Conservation (phyloP, 2,888 invertebrate species). For the Gonocerus acuteangulatus region DNA sequence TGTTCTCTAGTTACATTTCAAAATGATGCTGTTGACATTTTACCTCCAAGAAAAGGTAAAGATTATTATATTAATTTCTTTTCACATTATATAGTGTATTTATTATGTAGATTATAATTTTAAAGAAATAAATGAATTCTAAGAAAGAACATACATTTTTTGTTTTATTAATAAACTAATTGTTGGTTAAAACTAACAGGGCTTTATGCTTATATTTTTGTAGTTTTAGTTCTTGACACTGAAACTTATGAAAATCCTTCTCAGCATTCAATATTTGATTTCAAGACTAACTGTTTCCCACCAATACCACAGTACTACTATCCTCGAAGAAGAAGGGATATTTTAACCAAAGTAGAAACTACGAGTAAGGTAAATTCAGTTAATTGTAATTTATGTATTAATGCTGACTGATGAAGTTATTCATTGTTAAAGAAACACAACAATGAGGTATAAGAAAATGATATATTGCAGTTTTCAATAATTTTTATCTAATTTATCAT, state of each 20-base stretch:
- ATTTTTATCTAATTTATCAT: too few relatives aligned
- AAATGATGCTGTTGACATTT: conserved; percentile 4
- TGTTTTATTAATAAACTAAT: neutral
- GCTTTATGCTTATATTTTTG: neutral
- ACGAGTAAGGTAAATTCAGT: too few relatives aligned
- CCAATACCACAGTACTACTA: conserved; percentile 32
- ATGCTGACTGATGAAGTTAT: too few relatives aligned
- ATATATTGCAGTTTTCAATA: too few relatives aligned
- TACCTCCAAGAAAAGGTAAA: conserved; percentile 3
- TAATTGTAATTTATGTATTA: too few relatives aligned
- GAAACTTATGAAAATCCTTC: conserved; percentile 28
- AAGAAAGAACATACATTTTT: neutral
- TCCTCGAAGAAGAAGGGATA: conserved; percentile 28
- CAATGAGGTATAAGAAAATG: too few relatives aligned
- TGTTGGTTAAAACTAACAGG: neutral
- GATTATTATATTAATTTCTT: neutral
- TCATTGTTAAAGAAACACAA: too few relatives aligned
- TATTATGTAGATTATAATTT: neutral
- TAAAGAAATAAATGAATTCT: too few relatives aligned
- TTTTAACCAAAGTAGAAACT: neutral
- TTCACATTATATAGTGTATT: neutral
- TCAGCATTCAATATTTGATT: conserved; percentile 31
- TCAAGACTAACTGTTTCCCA: conserved; percentile 36
- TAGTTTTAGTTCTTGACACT: conserved; percentile 24
- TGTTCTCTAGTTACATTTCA: conserved; percentile 1